These are phyloP conservation scores for Rhynchopsitta pachyrhyncha DNA, from an alignment of 2,113 vertebrate species.

Conservation along the genomic window DNA sequence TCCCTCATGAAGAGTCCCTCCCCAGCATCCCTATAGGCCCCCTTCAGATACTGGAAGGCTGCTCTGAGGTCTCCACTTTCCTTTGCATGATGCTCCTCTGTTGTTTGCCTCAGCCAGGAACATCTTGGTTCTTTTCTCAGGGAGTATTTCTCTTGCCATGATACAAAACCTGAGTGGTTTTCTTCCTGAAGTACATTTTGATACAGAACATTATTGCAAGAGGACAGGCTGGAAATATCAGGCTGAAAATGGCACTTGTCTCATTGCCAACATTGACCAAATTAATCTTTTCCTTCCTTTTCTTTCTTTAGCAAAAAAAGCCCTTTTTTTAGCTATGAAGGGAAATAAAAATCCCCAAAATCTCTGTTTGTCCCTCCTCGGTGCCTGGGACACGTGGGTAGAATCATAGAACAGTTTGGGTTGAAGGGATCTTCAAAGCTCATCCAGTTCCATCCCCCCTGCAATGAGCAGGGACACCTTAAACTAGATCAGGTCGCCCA, in stretches of 20 bases:
- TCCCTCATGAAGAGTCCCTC: too few species aligned
- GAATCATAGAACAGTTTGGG: background rate
- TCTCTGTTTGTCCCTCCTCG: background rate
- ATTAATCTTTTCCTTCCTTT: background rate
- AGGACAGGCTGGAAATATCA: background rate
- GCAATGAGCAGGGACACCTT: background rate
- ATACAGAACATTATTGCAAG: background rate
- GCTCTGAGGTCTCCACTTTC: background rate
- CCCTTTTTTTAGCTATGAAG: background rate
- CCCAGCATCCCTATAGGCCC: too few species aligned
- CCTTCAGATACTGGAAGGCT: too few species aligned
- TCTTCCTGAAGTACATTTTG: background rate
- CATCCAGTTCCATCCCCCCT: background rate
- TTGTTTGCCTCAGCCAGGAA: background rate
- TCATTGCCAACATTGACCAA: background rate
- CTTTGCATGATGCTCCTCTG: rapidly evolving
- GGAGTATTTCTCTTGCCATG: background rate
- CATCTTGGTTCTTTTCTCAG: background rate
- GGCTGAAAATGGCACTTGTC: background rate
- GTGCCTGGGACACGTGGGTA: background rate
- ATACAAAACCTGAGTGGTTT: background rate
- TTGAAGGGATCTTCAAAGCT: background rate
- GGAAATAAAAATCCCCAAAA: background rate
- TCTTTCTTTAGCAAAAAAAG: background rate
- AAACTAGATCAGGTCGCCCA: background rate